Conservation (phyloP, 2,797 vertebrate species). For the Spatula clypeata region DNA sequence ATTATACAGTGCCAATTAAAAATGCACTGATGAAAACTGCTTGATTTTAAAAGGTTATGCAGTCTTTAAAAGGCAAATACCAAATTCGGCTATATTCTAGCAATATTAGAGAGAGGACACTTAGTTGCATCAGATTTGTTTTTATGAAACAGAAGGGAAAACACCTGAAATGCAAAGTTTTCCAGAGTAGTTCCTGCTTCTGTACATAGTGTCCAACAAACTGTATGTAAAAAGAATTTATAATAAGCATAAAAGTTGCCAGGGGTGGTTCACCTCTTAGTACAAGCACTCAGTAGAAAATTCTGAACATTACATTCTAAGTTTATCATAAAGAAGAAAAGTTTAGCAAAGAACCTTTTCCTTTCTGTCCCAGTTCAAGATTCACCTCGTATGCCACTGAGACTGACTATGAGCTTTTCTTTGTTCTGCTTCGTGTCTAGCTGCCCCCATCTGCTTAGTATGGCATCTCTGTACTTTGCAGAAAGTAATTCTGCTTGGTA, state of each 20-base stretch:
- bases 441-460: neutral
- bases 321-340: neutral
- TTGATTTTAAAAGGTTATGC: conserved; percentile 65
- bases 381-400: neutral
- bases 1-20: conserved; percentile 44
- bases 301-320: neutral
- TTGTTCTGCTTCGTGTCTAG: neutral
- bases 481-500: neutral
- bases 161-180: neutral
- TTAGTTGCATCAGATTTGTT: conserved; percentile 1
- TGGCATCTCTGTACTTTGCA: neutral
- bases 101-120: conserved; percentile 19
- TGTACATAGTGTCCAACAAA: neutral
- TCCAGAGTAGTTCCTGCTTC: neutral
- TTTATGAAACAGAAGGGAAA: conserved; percentile 28
- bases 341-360: neutral
- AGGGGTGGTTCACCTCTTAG: neutral
- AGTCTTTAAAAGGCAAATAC: conserved; percentile 39
- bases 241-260: neutral
- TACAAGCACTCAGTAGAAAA: neutral
- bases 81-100: conserved; percentile 37
- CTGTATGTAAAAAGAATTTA: neutral
- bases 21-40: conserved; percentile 55
- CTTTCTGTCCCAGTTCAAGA: neutral
- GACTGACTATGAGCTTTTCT: neutral